Evolutionary conservation across 2,113 vertebrate genomes (phyloP), one percentile per base, ranked within the genome.

Genomic region (Tetrao urogallus): DNA sequence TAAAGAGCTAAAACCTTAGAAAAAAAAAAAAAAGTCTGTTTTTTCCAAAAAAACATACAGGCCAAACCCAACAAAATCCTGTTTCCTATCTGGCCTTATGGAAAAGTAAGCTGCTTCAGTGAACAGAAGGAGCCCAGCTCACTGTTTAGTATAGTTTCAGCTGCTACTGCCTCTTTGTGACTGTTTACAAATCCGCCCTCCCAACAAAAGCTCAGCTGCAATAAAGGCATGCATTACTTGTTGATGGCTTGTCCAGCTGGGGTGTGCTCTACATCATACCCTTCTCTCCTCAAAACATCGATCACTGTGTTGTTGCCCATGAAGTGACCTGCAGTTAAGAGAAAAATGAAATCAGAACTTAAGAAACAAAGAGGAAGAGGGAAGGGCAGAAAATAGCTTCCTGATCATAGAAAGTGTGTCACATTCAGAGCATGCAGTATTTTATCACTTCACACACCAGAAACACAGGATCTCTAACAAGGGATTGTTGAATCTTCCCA

Each of bases 281-380:
- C 98, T 94, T 98, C 97, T 66, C 94, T 97, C 91, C 97, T 98
- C 88, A 99, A 98, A 96, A 99, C 98, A 95, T 98, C 98, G 95
- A 99, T 98, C 95, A 99, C 98, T 27, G 98, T 98, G 94, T 98
- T 98, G 98, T 99, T 99, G 93, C 98, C 99, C 93, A 99, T 98
- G 98, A 99, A 99, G 94, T 99, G 98, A 97, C 98, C 99, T 99
- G 98, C 45, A 94, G 96, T 85, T 89, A 80, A 97, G 96, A 94
- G 94, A 97, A 93, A 94, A 94, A 92, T 4, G 1, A 74, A 45
- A 90, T 85, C 60, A 94, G 91, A 94, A 92, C 47, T 36, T 36
- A 47, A 19, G 3, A 25, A 82, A 47, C n/a, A 90, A 57, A 74
- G 13, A 20, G 40, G 47, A 73, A 71, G 16, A 60, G 1, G 63